Base-by-base conservation (phyloP, 2,888 invertebrate species). In the Macropis europaea region DNA sequence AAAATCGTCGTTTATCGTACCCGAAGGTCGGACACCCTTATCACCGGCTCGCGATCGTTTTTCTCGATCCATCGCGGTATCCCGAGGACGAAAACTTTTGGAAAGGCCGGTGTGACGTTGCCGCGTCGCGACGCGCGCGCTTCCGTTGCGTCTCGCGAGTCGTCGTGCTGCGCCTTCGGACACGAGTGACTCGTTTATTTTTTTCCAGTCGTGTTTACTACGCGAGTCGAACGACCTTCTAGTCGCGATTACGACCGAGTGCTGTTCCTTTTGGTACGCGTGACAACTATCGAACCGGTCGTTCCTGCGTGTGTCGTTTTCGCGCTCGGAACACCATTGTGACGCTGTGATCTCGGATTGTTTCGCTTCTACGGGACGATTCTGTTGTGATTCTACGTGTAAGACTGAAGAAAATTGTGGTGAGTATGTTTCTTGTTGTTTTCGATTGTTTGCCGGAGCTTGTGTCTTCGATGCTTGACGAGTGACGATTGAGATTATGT, bases 121-220 rank as follows among this genome's bases (percentile, higher is more conserved):
- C 50, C 28, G 42, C 13, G 43, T 59, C 42, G 57, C 32, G 52
- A 40, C 57, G 60, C 19, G 60, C 61, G 40, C 66, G 40, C 36
- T 43, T 36, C 43, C 24, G 13, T 54, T 57, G 62, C 56, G 59
- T 61, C 42, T 54, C 13, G 53, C 36, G 52, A 56, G 36, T 34
- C 22, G 24, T 54, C 47, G 59, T 57, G 36, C 40, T 26, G 45
- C 50, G 22, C 56, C 47, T 30, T 36, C 56, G 68, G 17, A 50
- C 56, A 67, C 24, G 34, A 53, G 69, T 53, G 26, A 67, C 60
- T 73, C 63, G 61, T 45, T 73, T 24, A 42, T 56, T 40, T 34
- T 57, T 56, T 66, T 17, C 7, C 66, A 30, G 17, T 56, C 42
- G 52, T 40, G 34, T 57, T 54, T 67, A 66, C 48, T 54, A 7